phyloP scores from a whole-genome alignment of 2,888 invertebrate genomes.

The Pandemis corylana region DNA sequence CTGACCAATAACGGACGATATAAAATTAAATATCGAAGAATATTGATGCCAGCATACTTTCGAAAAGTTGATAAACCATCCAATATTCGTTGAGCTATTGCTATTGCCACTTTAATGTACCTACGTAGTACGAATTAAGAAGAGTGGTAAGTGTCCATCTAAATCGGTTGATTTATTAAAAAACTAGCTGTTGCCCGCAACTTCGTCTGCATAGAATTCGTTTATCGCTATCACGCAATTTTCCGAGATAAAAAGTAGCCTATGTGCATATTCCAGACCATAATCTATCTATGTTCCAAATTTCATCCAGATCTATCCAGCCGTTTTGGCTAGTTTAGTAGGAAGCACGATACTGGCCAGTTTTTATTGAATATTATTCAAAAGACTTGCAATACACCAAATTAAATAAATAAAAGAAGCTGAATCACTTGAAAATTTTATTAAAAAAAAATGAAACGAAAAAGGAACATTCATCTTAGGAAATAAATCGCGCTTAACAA shows the following conservation, averaged over 20 bases:
- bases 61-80: slow-evolving; percentile 22
- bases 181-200: no score
- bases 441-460: slow-evolving; percentile 53
- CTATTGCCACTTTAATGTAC: slow-evolving; percentile 46
- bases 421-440: slow-evolving; percentile 46
- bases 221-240: no score
- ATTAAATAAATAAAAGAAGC: slow-evolving; percentile 14
- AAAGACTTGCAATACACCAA: slow-evolving; percentile 34
- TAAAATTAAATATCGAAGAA: slow-evolving; percentile 66
- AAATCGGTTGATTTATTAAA: slow-evolving; percentile 45
- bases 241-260: no score
- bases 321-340: no score
- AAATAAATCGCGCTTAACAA: slow-evolving; percentile 31
- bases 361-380: slow-evolving; percentile 45
- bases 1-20: slow-evolving; percentile 64
- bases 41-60: slow-evolving; percentile 49
- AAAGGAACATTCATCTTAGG: slow-evolving; percentile 53
- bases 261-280: no score
- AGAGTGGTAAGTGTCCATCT: slow-evolving; percentile 47
- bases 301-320: no score
- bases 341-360: slow-evolving; percentile 10
- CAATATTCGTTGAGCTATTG: slow-evolving; percentile 41
- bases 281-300: no score
- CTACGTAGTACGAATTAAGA: slow-evolving; percentile 35
- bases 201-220: no score